phyloP scores from a whole-genome alignment of 1,140 invertebrate genomes.

The Laupala kohalensis region DNA sequence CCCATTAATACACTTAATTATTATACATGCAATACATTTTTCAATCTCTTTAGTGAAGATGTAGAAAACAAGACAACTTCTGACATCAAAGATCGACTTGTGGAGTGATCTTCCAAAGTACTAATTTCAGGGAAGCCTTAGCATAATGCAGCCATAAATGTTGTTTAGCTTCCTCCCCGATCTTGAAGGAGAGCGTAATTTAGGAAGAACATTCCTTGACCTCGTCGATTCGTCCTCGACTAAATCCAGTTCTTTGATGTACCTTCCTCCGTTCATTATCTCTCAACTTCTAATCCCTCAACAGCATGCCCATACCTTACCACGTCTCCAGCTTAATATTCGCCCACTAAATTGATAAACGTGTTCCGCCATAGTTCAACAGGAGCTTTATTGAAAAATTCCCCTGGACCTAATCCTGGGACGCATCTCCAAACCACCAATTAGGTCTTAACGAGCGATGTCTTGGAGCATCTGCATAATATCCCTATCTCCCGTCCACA shows the following conservation, averaged over 20 bases:
- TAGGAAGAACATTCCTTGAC: too few species aligned
- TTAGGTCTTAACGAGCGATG: not conserved
- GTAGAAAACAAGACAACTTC: too few species aligned
- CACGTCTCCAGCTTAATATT: not conserved
- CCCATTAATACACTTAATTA: too few species aligned
- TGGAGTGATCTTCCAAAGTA: too few species aligned
- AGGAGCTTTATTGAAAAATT: not conserved
- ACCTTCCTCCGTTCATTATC: not conserved
- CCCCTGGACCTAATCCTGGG: not conserved
- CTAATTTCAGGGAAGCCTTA: too few species aligned
- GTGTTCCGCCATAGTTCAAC: not conserved
- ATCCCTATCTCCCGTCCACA: not conserved
- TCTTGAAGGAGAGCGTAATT: too few species aligned
- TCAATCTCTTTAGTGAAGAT: too few species aligned
- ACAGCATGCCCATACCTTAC: not conserved
- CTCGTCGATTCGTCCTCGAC: too few species aligned
- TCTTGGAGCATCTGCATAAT: not conserved
- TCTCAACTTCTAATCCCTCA: not conserved
- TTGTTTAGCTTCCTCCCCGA: too few species aligned
- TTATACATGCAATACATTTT: too few species aligned
- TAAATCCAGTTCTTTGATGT: not conserved
- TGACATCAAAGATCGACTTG: too few species aligned
- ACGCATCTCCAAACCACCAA: not conserved
- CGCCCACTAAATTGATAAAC: not conserved
- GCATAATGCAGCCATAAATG: too few species aligned